Conservation (phyloP, 2,888 invertebrate genomes). For the Phaedon cochleariae region DNA sequence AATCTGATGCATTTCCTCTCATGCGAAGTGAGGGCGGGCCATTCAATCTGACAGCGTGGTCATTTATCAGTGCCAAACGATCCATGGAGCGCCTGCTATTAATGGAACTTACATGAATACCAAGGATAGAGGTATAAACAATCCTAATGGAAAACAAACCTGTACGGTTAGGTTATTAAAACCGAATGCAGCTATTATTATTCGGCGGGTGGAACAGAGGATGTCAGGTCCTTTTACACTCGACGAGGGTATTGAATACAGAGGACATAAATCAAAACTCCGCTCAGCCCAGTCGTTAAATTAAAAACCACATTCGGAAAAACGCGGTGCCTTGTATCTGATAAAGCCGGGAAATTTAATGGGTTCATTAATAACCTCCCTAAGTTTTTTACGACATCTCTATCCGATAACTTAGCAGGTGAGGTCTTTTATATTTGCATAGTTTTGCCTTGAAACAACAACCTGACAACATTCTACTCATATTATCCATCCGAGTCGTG, state of each 20-base stretch:
- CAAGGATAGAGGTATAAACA: slow-evolving; percentile 56
- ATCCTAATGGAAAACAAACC: slow-evolving; percentile 57
- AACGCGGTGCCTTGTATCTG: slow-evolving; percentile 52
- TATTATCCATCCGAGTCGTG: no score
- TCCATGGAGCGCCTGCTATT: slow-evolving; percentile 55
- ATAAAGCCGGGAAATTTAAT: slow-evolving; percentile 56
- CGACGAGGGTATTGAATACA: slow-evolving; percentile 49
- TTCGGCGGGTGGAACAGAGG: slow-evolving; percentile 40
- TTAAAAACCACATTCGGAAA: slow-evolving; percentile 54
- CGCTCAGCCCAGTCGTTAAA: slow-evolving; percentile 49
- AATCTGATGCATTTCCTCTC: slow-evolving; percentile 23
- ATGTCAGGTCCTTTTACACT: slow-evolving; percentile 44
- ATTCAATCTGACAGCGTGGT: slow-evolving; percentile 51
- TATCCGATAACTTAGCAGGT: slow-evolving; percentile 40
- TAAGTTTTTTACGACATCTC: slow-evolving; percentile 44
- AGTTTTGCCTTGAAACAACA: no score
- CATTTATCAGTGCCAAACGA: slow-evolving; percentile 56
- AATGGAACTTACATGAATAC: slow-evolving; percentile 56
- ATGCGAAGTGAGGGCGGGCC: slow-evolving; percentile 30
- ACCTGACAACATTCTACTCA: no score
- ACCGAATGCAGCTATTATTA: slow-evolving; percentile 46
- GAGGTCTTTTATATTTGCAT: no score
- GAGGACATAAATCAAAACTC: slow-evolving; percentile 52
- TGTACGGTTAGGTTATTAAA: slow-evolving; percentile 50
- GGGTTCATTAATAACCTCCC: slow-evolving; percentile 56